These are phyloP conservation scores for Cerceris ruficornis DNA, from an alignment of 2,888 invertebrate species.

Conservation along the genomic window DNA sequence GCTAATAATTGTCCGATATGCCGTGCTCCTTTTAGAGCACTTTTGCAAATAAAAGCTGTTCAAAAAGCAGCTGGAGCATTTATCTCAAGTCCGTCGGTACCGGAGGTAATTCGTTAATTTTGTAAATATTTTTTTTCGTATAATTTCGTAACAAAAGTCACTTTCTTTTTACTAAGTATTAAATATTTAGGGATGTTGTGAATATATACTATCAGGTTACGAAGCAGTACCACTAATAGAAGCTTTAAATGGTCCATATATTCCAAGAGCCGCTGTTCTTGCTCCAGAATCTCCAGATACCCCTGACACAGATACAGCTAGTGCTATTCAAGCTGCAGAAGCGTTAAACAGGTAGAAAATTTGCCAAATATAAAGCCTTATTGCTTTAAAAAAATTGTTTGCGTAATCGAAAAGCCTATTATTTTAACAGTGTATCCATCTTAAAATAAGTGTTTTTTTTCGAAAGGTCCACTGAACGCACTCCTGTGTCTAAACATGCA, in stretches of 20 bases:
- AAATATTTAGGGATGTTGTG: conserved; percentile 85
- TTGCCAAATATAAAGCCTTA: neutral
- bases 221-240: conserved; percentile 97
- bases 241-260: conserved; percentile 95
- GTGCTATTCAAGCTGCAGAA: conserved; percentile 86
- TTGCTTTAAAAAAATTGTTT: conserved; percentile 1
- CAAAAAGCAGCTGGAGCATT: conserved; percentile 86
- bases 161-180: neutral
- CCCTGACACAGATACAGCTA: conserved; percentile 86
- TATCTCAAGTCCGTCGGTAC: conserved; percentile 83
- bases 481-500: conserved; percentile 75
- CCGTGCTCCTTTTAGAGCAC: conserved; percentile 98
- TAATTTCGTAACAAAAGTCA: neutral
- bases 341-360: conserved; percentile 84
- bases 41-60: conserved; percentile 96
- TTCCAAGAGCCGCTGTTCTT: conserved; percentile 82
- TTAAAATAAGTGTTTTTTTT: conserved; percentile 5
- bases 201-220: conserved; percentile 95
- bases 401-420: neutral
- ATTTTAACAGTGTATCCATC: conserved; percentile 1
- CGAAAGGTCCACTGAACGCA: conserved; percentile 76
- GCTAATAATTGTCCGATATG: conserved; percentile 99
- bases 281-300: conserved; percentile 83
- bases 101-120: conserved; percentile 84
- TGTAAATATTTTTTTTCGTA: conserved; percentile 1